Evolutionary conservation across 2,888 invertebrate species (phyloP).

Genomic region (Pollenia griseotomentosa): DNA sequence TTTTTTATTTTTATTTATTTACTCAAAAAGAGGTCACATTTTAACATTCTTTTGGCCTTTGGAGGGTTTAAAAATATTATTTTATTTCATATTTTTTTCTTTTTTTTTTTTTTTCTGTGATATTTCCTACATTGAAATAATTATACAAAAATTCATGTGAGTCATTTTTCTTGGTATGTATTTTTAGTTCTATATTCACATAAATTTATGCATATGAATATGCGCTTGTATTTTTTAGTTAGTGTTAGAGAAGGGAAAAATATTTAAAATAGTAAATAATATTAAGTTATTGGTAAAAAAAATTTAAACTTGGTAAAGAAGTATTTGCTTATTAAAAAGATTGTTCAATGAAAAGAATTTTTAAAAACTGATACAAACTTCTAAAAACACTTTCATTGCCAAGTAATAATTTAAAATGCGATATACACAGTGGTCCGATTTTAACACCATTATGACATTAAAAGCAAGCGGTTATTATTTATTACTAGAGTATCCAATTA

Average conservation of each 20-base stretch:
- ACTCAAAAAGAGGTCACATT: slow-evolving; percentile 37
- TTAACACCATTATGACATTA: too few relatives aligned
- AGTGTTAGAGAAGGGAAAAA: not conserved
- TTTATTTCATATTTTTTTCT: slow-evolving; percentile 4
- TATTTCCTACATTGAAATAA: slow-evolving; percentile 66
- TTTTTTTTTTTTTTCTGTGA: slow-evolving; percentile 52
- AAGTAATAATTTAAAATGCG: too few relatives aligned
- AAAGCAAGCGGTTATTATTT: too few relatives aligned
- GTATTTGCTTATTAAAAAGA: not conserved
- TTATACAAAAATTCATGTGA: slow-evolving; percentile 58
- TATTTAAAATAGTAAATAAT: not conserved
- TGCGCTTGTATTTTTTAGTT: not conserved
- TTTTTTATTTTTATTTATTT: not conserved
- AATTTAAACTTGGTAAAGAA: slow-evolving; percentile 23
- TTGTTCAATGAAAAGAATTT: too few relatives aligned
- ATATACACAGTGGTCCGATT: too few relatives aligned
- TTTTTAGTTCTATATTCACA: slow-evolving; percentile 23
- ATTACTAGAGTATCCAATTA: too few relatives aligned
- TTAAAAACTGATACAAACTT: too few relatives aligned
- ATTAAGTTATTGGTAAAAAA: slow-evolving; percentile 13
- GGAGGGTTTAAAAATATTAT: slow-evolving; percentile 8
- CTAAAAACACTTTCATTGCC: too few relatives aligned
- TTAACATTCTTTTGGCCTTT: slow-evolving; percentile 29
- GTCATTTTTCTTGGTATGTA: slow-evolving; percentile 41
- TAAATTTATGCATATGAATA: slow-evolving; percentile 5